Evolutionary conservation across 2,888 invertebrate genomes (phyloP).

Genomic region (Hololepta plana): DNA sequence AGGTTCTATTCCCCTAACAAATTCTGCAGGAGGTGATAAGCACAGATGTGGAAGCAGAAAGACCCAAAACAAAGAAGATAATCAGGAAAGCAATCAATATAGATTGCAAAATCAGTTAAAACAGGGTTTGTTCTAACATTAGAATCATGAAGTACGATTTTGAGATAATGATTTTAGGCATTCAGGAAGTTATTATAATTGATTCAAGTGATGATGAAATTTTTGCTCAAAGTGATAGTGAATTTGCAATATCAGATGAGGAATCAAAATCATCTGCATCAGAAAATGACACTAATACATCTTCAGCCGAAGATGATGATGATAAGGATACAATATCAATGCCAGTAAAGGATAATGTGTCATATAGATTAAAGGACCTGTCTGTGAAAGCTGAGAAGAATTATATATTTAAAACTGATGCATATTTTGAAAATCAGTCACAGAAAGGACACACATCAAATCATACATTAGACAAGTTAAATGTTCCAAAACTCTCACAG

Average conservation of each 20-base stretch:
- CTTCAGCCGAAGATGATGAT: slow-evolving; percentile 13
- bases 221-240: slow-evolving; percentile 33
- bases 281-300: slow-evolving; percentile 12
- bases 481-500: slow-evolving; percentile 51
- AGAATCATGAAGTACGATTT: slow-evolving; percentile 31
- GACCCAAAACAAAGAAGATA: too few relatives aligned
- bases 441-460: too few relatives aligned
- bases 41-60: too few relatives aligned
- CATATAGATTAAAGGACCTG: too few relatives aligned
- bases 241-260: slow-evolving; percentile 23
- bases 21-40: too few relatives aligned
- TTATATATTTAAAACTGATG: slow-evolving; percentile 46
- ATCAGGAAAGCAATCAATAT: too few relatives aligned
- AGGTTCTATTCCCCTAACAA: too few relatives aligned
- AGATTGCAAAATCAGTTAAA: background rate
- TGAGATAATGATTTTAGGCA: slow-evolving; percentile 14
- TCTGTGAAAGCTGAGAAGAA: too few relatives aligned
- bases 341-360: too few relatives aligned
- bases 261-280: slow-evolving; percentile 10
- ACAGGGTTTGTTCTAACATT: too few relatives aligned
- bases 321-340: too few relatives aligned
- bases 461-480: slow-evolving; percentile 56
- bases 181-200: slow-evolving; percentile 22
- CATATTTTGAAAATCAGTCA: slow-evolving; percentile 49
- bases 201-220: slow-evolving; percentile 26